A percentile compares a stretch with the other conserved stretches of the same genome.
phyloP scores from a whole-genome alignment of 2,888 invertebrate species.

The Cyaniris semiargus region DNA sequence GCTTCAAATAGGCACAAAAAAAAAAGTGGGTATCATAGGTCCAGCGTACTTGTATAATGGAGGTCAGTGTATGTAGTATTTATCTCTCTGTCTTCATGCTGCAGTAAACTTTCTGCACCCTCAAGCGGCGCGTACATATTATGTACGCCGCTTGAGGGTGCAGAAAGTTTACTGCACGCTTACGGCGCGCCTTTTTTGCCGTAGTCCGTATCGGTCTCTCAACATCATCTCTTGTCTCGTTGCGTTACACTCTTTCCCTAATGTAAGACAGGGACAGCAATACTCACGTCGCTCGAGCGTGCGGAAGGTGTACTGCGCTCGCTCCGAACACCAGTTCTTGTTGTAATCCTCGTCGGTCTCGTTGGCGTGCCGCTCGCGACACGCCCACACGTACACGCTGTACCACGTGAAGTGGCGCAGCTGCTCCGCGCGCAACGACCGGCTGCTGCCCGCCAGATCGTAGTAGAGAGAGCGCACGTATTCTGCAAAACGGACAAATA shows the following conservation, averaged over 20 bases:
- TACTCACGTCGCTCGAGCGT: constrained; percentile 60
- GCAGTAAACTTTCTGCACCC: too few species aligned
- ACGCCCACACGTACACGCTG: constrained; percentile 87
- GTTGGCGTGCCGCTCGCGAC: constrained; percentile 82
- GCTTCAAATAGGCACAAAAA: too few species aligned
- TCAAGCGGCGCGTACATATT: too few species aligned
- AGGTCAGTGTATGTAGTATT: too few species aligned
- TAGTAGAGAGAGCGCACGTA: constrained; percentile 62
- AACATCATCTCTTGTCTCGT: too few species aligned
- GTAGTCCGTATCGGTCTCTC: too few species aligned
- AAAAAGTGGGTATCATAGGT: too few species aligned
- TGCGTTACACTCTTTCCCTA: not conserved
- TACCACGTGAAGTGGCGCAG: constrained; percentile 90
- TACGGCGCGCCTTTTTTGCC: too few species aligned
- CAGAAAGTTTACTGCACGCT: too few species aligned
- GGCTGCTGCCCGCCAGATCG: constrained; percentile 75
- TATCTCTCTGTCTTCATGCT: too few species aligned
- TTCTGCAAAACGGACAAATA: constrained; percentile 40
- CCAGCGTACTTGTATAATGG: too few species aligned
- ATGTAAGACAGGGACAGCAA: not conserved
- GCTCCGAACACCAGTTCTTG: constrained; percentile 73
- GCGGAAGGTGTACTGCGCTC: constrained; percentile 64
- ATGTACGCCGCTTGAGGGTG: too few species aligned
- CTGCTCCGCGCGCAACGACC: constrained; percentile 55
- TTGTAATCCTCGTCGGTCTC: constrained; percentile 71